Percentiles rank a stretch among this genome's conserved stretches.
phyloP scores from a whole-genome alignment of 2,797 vertebrate species.

The Orestias chungarensis region DNA sequence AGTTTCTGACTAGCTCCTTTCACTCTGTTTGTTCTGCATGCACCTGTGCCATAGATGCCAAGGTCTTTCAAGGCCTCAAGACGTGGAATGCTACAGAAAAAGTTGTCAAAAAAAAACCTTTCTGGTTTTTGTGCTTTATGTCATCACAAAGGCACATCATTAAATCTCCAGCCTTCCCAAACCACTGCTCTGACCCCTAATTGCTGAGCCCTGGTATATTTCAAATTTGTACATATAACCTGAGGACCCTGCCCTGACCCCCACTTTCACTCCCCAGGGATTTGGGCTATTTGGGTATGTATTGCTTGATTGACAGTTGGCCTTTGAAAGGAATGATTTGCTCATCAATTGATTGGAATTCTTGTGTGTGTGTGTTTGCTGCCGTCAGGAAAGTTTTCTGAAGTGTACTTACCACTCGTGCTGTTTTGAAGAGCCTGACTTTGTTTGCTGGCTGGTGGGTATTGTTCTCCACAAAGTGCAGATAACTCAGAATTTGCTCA shows the following conservation, averaged over 20 bases:
- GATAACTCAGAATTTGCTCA: neutral
- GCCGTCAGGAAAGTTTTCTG: too few relatives aligned
- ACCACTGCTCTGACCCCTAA: neutral
- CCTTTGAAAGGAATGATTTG: too few relatives aligned
- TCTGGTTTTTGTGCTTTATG: conserved; percentile 3
- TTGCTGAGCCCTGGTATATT: neutral
- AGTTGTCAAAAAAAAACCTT: neutral
- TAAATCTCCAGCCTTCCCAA: conserved; percentile 5
- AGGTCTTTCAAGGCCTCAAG: neutral
- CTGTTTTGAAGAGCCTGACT: too few relatives aligned
- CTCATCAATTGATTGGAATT: too few relatives aligned
- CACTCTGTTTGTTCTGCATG: too few relatives aligned
- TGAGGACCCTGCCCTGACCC: conserved; percentile 9
- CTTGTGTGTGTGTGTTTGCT: too few relatives aligned
- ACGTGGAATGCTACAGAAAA: neutral
- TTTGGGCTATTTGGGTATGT: too few relatives aligned
- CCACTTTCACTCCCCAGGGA: too few relatives aligned
- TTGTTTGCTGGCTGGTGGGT: neutral
- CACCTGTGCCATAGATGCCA: neutral
- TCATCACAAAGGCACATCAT: neutral
- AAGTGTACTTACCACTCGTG: too few relatives aligned
- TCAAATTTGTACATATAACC: neutral
- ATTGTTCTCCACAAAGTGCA: neutral
- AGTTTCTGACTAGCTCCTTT: too few relatives aligned
- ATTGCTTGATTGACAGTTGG: too few relatives aligned